phyloP scores from a whole-genome alignment of 2,113 vertebrate genomes.

The Gracilinanus agilis region DNA sequence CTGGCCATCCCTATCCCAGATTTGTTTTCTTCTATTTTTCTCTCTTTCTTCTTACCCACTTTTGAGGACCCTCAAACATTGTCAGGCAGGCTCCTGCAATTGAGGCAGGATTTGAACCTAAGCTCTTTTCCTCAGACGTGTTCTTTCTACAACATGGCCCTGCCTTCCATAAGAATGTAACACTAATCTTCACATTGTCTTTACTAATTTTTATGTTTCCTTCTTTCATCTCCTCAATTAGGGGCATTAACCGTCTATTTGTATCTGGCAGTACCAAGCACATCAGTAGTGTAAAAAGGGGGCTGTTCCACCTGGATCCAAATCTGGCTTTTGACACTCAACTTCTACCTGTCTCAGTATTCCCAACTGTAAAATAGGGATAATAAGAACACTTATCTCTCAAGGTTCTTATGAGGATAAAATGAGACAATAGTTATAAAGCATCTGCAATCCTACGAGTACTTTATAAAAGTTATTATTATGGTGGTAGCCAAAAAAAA shows the following conservation, averaged over 20 bases:
- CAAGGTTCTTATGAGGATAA: neutral
- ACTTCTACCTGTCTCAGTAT: neutral
- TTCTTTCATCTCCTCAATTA: no score
- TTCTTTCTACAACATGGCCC: neutral
- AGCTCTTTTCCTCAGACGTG: neutral
- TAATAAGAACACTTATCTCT: neutral
- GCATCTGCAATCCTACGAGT: neutral
- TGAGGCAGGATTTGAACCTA: neutral
- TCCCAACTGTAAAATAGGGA: neutral
- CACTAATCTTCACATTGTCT: neutral
- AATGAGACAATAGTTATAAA: neutral
- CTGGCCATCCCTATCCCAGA: no score
- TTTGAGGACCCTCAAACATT: no score
- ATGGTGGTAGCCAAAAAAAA: no score
- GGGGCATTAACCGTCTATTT: no score
- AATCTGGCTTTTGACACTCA: neutral
- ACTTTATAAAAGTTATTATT: neutral
- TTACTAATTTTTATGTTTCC: neutral
- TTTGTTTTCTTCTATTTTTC: no score
- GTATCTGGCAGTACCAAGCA: neutral
- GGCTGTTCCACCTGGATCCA: neutral
- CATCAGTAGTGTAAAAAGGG: neutral
- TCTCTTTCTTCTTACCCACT: no score
- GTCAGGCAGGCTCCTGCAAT: no score
- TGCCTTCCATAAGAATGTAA: neutral